A percentile compares a stretch with the other conserved stretches of the same genome.
Evolutionary conservation across 2,113 vertebrate genomes (phyloP).

Genomic region (Sturnus vulgaris): DNA sequence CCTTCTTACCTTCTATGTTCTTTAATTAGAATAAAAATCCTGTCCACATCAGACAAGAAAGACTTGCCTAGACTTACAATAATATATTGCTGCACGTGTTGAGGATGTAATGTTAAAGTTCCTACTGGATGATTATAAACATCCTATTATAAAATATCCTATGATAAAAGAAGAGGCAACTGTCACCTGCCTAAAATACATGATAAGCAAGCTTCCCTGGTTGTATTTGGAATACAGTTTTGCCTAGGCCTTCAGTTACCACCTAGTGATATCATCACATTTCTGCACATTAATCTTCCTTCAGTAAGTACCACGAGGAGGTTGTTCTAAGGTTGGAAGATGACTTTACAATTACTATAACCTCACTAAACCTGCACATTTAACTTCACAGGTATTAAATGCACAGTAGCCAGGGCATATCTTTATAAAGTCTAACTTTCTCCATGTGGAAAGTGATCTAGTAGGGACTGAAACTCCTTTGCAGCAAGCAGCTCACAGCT

Average conservation of each 20-base stretch:
- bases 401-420: background rate
- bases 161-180: background rate
- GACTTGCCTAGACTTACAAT: background rate
- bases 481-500: background rate
- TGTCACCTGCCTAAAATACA: background rate
- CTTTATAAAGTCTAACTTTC: background rate
- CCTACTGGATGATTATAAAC: background rate
- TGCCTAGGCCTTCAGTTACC: background rate
- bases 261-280: background rate
- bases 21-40: slow-evolving; percentile 55
- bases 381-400: background rate
- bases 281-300: background rate
- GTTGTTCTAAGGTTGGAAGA: background rate
- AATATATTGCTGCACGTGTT: background rate
- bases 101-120: background rate
- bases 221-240: background rate
- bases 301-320: background rate
- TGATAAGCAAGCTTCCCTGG: background rate
- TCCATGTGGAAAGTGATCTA: background rate
- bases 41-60: background rate
- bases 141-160: background rate
- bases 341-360: background rate
- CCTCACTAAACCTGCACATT: background rate
- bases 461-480: background rate
- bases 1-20: background rate